Conservation (phyloP, 2,888 invertebrate species). For the Xylophagus ater region DNA sequence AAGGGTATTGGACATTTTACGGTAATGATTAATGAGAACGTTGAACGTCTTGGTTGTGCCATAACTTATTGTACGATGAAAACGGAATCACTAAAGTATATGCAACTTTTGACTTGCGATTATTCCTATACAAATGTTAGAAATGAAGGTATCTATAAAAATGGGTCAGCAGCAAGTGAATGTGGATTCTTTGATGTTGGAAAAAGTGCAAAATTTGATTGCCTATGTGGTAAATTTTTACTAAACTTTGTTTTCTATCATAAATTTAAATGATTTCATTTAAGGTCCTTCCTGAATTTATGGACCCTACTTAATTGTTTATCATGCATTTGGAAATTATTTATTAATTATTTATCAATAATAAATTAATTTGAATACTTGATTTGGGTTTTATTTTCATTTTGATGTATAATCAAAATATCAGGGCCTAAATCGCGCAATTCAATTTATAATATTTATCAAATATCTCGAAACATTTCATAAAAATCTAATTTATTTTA, state of each 20-base stretch:
- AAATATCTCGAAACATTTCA: too few species aligned
- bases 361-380: too few species aligned
- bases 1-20: slow-evolving; percentile 6
- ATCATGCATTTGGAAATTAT: too few species aligned
- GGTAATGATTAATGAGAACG: slow-evolving; percentile 5
- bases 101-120: slow-evolving; percentile 5
- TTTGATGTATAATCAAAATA: too few species aligned
- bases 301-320: too few species aligned
- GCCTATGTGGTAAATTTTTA: slow-evolving; percentile 5
- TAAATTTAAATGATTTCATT: too few species aligned
- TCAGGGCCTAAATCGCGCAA: too few species aligned
- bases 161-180: background rate
- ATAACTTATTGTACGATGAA: slow-evolving; percentile 1
- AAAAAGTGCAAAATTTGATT: slow-evolving; percentile 1
- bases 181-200: background rate
- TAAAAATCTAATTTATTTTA: too few species aligned
- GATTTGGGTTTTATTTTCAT: too few species aligned
- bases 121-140: slow-evolving; percentile 6
- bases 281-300: too few species aligned
- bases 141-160: background rate
- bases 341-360: too few species aligned
- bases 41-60: slow-evolving; percentile 4
- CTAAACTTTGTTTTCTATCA: background rate
- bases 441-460: too few species aligned
- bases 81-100: background rate